These are phyloP conservation scores for Remorina albescens DNA, from an alignment of 2,797 vertebrate species.

Conservation along the genomic window DNA sequence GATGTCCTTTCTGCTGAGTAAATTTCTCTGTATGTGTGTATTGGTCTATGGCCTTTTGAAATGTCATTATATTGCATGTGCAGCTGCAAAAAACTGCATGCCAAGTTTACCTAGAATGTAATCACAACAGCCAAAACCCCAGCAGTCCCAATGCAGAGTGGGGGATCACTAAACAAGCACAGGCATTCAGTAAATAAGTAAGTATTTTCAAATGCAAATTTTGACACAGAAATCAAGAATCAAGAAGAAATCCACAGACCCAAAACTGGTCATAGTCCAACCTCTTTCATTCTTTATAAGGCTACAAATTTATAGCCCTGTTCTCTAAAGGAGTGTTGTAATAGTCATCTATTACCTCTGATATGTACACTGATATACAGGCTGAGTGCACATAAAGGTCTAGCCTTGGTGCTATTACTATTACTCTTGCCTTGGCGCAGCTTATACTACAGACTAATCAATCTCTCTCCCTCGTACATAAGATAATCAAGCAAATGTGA, in stretches of 20 bases:
- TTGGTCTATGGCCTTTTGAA: slow-evolving; percentile 22
- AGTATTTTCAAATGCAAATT: slow-evolving; percentile 52
- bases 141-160: slow-evolving; percentile 41
- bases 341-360: background rate
- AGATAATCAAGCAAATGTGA: background rate
- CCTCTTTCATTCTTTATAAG: slow-evolving; percentile 8
- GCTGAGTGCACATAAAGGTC: background rate
- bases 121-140: slow-evolving; percentile 69
- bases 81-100: slow-evolving; percentile 64
- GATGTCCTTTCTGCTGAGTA: background rate
- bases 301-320: background rate
- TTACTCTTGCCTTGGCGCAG: background rate
- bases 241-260: slow-evolving; percentile 38
- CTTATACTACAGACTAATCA: background rate
- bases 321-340: background rate
- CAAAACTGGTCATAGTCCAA: slow-evolving; percentile 6
- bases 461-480: too few species aligned
- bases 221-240: slow-evolving; percentile 29
- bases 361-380: too few species aligned
- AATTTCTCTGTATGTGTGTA: slow-evolving; percentile 8
- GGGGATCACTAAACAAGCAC: slow-evolving; percentile 36
- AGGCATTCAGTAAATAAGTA: slow-evolving; percentile 36
- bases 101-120: slow-evolving; percentile 75
- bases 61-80: slow-evolving; percentile 62
- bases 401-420: background rate